Base-by-base conservation (phyloP, 2,888 invertebrate genomes). In the Criorhina ranunculi region DNA sequence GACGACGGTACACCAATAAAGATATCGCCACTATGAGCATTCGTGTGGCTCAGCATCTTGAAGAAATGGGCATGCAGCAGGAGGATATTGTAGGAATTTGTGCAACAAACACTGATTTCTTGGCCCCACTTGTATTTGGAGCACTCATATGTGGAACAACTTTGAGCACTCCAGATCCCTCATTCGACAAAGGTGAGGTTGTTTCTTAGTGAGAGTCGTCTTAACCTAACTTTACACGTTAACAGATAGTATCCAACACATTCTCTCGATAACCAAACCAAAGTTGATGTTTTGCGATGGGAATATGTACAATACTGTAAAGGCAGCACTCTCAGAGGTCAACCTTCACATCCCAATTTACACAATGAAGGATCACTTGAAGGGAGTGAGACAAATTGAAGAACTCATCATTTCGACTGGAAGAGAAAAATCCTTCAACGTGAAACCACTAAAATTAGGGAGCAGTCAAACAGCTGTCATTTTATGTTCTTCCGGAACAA, bases 221-320 rank as follows among this genome's bases (percentile, higher is more conserved):
- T 17, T n/a, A n/a, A 2, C 5, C 7, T 44, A 8, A 8, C 2
- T 3, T n/a, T 0, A 7, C 29, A 8, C 8, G n/a, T 19, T 24
- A 7, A 19, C 12, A 89, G 88, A 79, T 64, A 89, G 88, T 11
- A 88, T 92, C 5, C 89, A 88, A 70, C 90, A 91, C 59, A 87
- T 90, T 40, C 90, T 90, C 46, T 88, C 88, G 53, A 88, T 89
- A 37, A 91, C 91, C 2, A 89, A 89, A 8, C 91, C 91, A 0
- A 89, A 89, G 12, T 40, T 91, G 6, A 90, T 92, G 42, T 91
- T 92, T 60, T 92, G 91, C 72, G 91, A 91, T 87, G 89, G 89
- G 2, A 75, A 75, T 0, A 81, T 88, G 66, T 91, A 90, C 66
- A 77, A 87, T 0, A 81, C 49, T 5, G 86, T 88, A 2, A 69